Conservation (phyloP, 2,888 invertebrate genomes). For the Latrodectus elegans region DNA sequence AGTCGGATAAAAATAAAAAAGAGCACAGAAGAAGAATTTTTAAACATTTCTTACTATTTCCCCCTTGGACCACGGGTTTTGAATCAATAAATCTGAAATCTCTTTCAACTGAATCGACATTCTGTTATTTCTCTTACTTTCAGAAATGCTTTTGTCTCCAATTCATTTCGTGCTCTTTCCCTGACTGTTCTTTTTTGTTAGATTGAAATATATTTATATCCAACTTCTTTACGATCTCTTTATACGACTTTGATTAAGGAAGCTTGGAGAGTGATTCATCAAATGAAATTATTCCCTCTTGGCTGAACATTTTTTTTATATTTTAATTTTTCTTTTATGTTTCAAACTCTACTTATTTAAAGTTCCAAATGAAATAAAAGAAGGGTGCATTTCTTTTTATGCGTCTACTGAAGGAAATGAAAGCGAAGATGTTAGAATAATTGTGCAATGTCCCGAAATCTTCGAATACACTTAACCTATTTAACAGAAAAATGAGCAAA, state of each 20-base stretch:
- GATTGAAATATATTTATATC: constrained; percentile 50
- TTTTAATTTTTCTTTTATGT: background rate
- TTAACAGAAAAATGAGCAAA: too few species aligned
- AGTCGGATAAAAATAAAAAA: constrained; percentile 13
- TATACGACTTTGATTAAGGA: constrained; percentile 54
- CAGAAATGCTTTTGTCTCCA: constrained; percentile 28
- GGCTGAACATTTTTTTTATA: background rate
- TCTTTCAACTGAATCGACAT: constrained; percentile 31
- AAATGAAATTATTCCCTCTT: constrained; percentile 49
- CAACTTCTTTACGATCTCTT: constrained; percentile 43
- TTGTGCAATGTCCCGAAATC: too few species aligned
- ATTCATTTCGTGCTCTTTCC: constrained; percentile 35
- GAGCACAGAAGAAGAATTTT: background rate
- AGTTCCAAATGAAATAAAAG: background rate
- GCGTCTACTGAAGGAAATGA: too few species aligned
- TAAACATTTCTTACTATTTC: background rate
- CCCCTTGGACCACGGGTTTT: background rate
- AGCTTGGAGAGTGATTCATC: constrained; percentile 48
- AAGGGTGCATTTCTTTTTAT: background rate
- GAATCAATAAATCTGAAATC: constrained; percentile 45
- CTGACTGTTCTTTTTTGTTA: constrained; percentile 8
- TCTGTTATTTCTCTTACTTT: constrained; percentile 1
- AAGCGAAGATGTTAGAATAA: too few species aligned
- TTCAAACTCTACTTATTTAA: background rate
- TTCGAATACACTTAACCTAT: too few species aligned